Conservation (phyloP, 2,888 invertebrate genomes). For the Lasioglossum figueresi region DNA sequence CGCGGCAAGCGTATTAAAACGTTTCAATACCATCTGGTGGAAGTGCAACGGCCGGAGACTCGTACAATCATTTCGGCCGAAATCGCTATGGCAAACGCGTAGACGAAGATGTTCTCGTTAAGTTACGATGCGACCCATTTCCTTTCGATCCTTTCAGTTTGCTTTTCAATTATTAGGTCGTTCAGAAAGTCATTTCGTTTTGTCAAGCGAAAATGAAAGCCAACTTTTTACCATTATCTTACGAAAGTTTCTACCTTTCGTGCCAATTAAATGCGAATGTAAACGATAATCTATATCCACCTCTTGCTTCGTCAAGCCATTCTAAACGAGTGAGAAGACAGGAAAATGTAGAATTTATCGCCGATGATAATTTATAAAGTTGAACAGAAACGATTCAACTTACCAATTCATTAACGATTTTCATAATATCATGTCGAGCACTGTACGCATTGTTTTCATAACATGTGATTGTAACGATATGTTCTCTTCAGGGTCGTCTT, state of each 20-base stretch:
- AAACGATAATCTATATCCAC: constrained; percentile 94
- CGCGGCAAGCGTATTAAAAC: constrained; percentile 21
- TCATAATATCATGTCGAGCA: constrained; percentile 96
- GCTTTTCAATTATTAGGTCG: background rate
- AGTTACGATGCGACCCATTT: background rate
- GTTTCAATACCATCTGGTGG: constrained; percentile 15
- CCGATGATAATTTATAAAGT: background rate
- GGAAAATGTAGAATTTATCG: constrained; percentile 6
- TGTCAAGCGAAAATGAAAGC: too few species aligned
- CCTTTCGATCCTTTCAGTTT: background rate
- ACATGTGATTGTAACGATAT: constrained; percentile 95
- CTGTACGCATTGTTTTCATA: constrained; percentile 95
- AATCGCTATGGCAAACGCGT: background rate
- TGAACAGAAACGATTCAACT: constrained; percentile 20
- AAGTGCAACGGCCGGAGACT: background rate
- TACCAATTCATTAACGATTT: constrained; percentile 93
- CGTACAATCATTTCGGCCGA: background rate
- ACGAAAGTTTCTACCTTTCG: constrained; percentile 93
- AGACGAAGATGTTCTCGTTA: background rate
- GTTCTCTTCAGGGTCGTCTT: constrained; percentile 92
- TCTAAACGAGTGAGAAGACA: constrained; percentile 79
- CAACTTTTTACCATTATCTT: constrained; percentile 87
- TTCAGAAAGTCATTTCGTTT: too few species aligned
- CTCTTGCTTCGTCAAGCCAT: constrained; percentile 91
- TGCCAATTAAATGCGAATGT: constrained; percentile 96